Percentiles rank a stretch among this genome's conserved stretches.
Conservation (phyloP, 2,797 vertebrate species). For the Simalia tracyae region DNA sequence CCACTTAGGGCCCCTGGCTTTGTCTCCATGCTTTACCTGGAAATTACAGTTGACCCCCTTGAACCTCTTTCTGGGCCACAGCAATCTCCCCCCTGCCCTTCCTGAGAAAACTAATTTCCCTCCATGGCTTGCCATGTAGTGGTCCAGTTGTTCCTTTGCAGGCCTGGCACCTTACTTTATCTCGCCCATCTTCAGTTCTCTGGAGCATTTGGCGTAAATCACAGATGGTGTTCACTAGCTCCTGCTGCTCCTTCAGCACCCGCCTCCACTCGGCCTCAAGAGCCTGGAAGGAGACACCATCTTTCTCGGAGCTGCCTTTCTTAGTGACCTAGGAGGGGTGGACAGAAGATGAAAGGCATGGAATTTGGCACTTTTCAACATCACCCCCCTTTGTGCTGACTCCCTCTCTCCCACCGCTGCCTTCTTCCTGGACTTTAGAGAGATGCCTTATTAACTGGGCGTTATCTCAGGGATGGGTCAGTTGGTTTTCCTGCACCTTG, state of each 20-base stretch:
- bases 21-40: background rate
- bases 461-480: too few species aligned
- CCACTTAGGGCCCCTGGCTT: background rate
- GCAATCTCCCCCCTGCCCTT: background rate
- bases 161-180: slow-evolving; percentile 70
- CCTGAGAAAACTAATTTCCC: accelerated
- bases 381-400: background rate
- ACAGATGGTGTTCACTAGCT: slow-evolving; percentile 77
- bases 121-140: background rate
- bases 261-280: slow-evolving; percentile 72
- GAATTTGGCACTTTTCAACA: background rate
- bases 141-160: too few species aligned
- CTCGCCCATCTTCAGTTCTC: slow-evolving; percentile 72
- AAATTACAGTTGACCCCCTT: background rate
- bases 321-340: slow-evolving; percentile 56
- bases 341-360: background rate
- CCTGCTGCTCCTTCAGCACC: slow-evolving; percentile 68
- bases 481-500: too few species aligned
- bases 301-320: slow-evolving; percentile 64
- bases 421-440: too few species aligned
- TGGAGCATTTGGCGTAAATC: slow-evolving; percentile 81
- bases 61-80: background rate
- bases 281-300: slow-evolving; percentile 60
- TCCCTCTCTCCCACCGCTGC: too few species aligned
- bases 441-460: too few species aligned